These are phyloP conservation scores for Aphidius colemani DNA, from an alignment of 2,888 invertebrate species.

Conservation along the genomic window DNA sequence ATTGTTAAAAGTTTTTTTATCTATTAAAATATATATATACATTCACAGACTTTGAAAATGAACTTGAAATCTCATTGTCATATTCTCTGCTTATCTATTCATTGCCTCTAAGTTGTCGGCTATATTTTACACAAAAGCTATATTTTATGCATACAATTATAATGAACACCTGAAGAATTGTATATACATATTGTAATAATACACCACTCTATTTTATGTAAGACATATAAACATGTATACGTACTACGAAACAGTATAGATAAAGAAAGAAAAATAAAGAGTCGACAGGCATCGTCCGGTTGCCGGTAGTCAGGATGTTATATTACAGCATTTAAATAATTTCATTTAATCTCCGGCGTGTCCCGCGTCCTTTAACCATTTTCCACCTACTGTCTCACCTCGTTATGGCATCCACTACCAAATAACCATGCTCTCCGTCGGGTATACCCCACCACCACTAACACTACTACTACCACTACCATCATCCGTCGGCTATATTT, in stretches of 20 bases:
- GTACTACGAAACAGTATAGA: no score
- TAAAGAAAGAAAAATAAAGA: neutral
- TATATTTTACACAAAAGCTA: slow-evolving; percentile 42
- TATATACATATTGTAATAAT: no score
- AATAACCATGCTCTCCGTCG: slow-evolving; percentile 28
- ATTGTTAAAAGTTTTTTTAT: slow-evolving; percentile 1
- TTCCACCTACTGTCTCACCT: slow-evolving; percentile 14
- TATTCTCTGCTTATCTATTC: no score
- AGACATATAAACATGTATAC: no score
- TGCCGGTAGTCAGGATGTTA: slow-evolving; percentile 41
- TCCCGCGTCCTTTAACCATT: slow-evolving; percentile 26
- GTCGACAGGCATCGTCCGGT: slow-evolving; percentile 30
- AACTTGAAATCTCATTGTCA: no score
- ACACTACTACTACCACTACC: no score
- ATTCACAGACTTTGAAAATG: no score
- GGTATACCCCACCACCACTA: neutral
- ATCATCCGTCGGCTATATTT: no score
- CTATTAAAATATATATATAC: slow-evolving; percentile 31
- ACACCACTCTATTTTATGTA: no score
- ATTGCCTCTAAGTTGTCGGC: no score
- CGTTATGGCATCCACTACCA: slow-evolving; percentile 24
- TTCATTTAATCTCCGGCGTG: slow-evolving; percentile 47
- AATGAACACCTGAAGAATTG: slow-evolving; percentile 46
- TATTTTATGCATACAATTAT: slow-evolving; percentile 57
- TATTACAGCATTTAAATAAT: slow-evolving; percentile 57